Base-by-base conservation (phyloP, 2,113 vertebrate species). In the Urocolius indicus region DNA sequence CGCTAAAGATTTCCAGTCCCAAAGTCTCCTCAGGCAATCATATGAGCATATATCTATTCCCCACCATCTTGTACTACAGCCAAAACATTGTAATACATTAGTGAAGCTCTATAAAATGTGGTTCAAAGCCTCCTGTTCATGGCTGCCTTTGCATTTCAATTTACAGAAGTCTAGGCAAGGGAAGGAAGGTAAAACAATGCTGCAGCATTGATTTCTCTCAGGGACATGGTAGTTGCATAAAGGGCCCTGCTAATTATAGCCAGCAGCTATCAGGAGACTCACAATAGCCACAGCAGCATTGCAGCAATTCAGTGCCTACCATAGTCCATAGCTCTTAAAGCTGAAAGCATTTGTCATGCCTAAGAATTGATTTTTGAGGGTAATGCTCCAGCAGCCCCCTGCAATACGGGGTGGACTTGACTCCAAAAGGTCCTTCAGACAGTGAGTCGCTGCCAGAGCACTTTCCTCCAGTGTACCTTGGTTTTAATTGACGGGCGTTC, bases 191-290 rank as follows among this genome's bases (percentile, higher is more conserved):
- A 87, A 93, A 93, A 92, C 49, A 54, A 34, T 20, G n/a, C 67
- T 75, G 54, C 32, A 58, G 45, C 75, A 96, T 72, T 79, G 89
- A 91, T 76, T 94, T 94, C n/a, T 91, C 61, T 71, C 83, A 92
- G 92, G 52, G 73, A 91, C 51, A 55, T 61, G 54, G 62, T 29
- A 73, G 78, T 85, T 87, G 69, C 68, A 85, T 55, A 87, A 93
- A 94, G 45, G 65, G 29, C 83, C 92, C 84, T 71, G 77, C 78
- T 91, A 95, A 92, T 92, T 89, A 95, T 54, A 95, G 92, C 85
- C 75, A 58, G 13, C 72, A 87, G 80, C 38, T 43, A 86, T 62
- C 48, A 93, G 67, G 62, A 61, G 78, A 89, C 51, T 75, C 91
- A 67, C 48, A 84, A 62, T 96, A 95, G 68, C 81, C 32, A 43